phyloP scores from a whole-genome alignment of 2,113 vertebrate species.

The Sylvietta virens region DNA sequence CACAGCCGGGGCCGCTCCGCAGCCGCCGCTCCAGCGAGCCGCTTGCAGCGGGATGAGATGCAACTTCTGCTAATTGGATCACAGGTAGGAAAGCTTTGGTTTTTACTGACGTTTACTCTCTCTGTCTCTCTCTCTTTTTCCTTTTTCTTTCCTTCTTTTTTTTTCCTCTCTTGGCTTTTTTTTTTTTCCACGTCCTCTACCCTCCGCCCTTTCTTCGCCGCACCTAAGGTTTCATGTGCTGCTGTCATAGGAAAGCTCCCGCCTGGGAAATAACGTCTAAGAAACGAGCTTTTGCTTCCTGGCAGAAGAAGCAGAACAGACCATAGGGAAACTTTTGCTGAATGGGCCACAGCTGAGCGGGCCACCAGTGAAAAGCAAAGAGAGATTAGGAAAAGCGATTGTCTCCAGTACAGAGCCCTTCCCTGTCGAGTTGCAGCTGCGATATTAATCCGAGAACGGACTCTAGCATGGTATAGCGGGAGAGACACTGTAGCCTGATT shows the following conservation, averaged over 20 bases:
- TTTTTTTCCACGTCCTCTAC: not conserved
- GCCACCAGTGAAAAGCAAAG: not conserved
- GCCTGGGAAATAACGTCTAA: not conserved
- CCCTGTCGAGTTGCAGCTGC: not conserved
- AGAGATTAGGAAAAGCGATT: not conserved
- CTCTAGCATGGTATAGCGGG: not conserved
- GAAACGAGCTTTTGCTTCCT: not conserved
- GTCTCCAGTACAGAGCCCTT: not conserved
- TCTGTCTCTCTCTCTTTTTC: not conserved
- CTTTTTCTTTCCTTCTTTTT: not conserved
- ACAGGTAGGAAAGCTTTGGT: slow-evolving; percentile 63
- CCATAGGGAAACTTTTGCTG: slow-evolving; percentile 23
- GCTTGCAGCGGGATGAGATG: not conserved
- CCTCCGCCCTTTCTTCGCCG: not conserved
- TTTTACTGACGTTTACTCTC: not conserved
- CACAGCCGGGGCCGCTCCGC: not conserved
- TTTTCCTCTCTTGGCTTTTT: accelerated
- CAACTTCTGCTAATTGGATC: slow-evolving; percentile 10
- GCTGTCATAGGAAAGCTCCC: not conserved
- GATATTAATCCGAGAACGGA: not conserved
- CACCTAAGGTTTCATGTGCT: not conserved
- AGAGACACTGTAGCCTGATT: not conserved
- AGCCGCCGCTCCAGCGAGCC: not conserved
- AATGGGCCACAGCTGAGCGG: not conserved
- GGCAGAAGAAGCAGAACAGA: not conserved